A percentile compares a stretch with the other conserved stretches of the same genome.
Evolutionary conservation across 2,888 invertebrate genomes (phyloP).

Genomic region (Epinotia demarniana): DNA sequence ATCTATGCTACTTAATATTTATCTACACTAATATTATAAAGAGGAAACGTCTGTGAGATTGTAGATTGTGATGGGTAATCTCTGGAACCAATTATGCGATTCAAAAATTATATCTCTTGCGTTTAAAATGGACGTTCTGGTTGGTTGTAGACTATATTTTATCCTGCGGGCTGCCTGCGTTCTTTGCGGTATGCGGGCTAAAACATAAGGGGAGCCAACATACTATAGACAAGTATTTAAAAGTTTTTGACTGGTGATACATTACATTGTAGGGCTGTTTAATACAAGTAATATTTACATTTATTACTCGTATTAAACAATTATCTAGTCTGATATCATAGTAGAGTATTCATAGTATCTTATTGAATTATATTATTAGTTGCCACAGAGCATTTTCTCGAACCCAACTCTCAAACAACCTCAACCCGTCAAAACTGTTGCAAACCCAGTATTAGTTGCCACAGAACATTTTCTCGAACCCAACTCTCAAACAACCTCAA

Average conservation of each 20-base stretch:
- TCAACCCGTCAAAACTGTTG: constrained; percentile 3
- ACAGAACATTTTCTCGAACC: not conserved
- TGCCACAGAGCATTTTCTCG: not conserved
- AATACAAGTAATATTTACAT: not conserved
- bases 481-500: constrained; percentile 1
- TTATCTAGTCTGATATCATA: not conserved
- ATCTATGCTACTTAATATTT: no score
- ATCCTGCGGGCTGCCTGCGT: no score
- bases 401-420: not conserved
- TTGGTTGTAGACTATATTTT: no score
- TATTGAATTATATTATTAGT: not conserved
- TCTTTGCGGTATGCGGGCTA: no score
- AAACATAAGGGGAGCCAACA: no score
- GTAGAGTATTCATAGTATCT: not conserved
- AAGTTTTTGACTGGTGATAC: not conserved
- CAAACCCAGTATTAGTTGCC: not conserved
- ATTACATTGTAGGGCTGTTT: not conserved
- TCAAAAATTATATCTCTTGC: no score
- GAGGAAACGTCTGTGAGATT: no score
- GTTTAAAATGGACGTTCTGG: no score
- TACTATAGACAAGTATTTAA: no score
- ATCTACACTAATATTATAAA: no score
- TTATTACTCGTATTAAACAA: not conserved
- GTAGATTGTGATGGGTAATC: no score
- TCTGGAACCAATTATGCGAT: no score